Evolutionary conservation across 2,797 vertebrate species (phyloP), one percentile per base, ranked within the genome.

Genomic region (Bovichtus variegatus): DNA sequence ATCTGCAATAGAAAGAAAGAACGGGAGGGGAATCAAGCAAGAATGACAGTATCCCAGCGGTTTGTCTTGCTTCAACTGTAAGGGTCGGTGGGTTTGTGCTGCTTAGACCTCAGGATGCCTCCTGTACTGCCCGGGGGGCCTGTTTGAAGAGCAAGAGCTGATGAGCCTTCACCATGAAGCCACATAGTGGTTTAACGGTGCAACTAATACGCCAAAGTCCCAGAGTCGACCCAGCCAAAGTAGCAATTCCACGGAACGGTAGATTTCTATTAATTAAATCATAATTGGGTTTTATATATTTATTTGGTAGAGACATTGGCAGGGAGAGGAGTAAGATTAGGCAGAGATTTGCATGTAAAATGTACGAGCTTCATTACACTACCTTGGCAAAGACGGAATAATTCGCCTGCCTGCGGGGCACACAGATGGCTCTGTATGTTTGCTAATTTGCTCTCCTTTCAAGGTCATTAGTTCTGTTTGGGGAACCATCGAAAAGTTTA

Each of bases 201-300:
- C 91, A 92, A 89, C 91, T 93, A 93, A 94, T 94, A 83, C 55
- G 84, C 88, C 74, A 81, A 78, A 90, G 88, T 89, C 80, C 71
- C 79, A 40, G 81, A 90, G 82, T 87, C 84, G 73, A 83, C 90
- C 86, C 81, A 93, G 90, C 91, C 90, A 93, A 93, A 86, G 92
- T 83, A 92, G 83, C 93, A 94, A 93, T 94, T 94, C 91, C 92
- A 93, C 85, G 88, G 91, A 94, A 94, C 86, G 85, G 90, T 93
- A 92, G 93, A 94, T 94, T 94, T 94, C 94, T 94, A 94, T 95
- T 95, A 96, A 96, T 96, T 95, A 95, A 95, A 95, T 93, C 94
- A 94, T 95, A 96, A 95, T 95, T 95, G 93, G 93, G 93, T 95
- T 95, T 96, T 95, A 94, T 95, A 95, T 95, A 94, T 96, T 95